phyloP scores from a whole-genome alignment of 1,140 invertebrate species.

The Ylistrum balloti region DNA sequence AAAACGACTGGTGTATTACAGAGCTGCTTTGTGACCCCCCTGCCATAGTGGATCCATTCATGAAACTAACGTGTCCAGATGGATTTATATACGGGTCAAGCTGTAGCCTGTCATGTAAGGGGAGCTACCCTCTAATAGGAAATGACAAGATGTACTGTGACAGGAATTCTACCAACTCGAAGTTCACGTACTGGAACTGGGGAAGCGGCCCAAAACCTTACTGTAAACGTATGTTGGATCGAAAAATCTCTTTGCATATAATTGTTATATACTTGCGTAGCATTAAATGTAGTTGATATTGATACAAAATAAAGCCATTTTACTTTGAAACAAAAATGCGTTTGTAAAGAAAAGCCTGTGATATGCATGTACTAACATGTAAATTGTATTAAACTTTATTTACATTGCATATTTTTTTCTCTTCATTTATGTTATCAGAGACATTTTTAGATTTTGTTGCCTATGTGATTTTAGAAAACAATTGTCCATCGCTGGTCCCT shows the following conservation, averaged over 20 bases:
- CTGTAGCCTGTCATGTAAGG: slow-evolving; percentile 43
- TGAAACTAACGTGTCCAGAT: slow-evolving; percentile 42
- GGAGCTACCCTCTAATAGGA: slow-evolving; percentile 55
- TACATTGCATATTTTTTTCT: too few relatives aligned
- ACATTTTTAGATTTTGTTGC: too few relatives aligned
- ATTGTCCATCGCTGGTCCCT: slow-evolving; percentile 44
- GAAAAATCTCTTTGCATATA: too few relatives aligned
- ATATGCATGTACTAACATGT: too few relatives aligned
- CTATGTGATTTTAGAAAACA: slow-evolving; percentile 47
- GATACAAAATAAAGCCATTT: too few relatives aligned
- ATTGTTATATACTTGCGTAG: too few relatives aligned
- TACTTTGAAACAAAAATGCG: too few relatives aligned
- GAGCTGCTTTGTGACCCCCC: slow-evolving; percentile 47
- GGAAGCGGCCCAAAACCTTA: slow-evolving; percentile 43
- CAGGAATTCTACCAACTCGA: slow-evolving; percentile 31
- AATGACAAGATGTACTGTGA: slow-evolving; percentile 55
- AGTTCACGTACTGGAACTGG: slow-evolving; percentile 45
- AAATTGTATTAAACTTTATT: too few relatives aligned
- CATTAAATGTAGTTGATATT: too few relatives aligned
- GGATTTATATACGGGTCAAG: slow-evolving; percentile 48
- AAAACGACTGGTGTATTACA: slow-evolving; percentile 42
- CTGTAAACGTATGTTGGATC: slow-evolving; percentile 47
- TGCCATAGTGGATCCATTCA: slow-evolving; percentile 36
- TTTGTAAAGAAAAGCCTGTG: too few relatives aligned
- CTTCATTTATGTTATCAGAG: too few relatives aligned